Conservation (phyloP, 2,797 vertebrate genomes). For the Eurystomus glaucurus region DNA sequence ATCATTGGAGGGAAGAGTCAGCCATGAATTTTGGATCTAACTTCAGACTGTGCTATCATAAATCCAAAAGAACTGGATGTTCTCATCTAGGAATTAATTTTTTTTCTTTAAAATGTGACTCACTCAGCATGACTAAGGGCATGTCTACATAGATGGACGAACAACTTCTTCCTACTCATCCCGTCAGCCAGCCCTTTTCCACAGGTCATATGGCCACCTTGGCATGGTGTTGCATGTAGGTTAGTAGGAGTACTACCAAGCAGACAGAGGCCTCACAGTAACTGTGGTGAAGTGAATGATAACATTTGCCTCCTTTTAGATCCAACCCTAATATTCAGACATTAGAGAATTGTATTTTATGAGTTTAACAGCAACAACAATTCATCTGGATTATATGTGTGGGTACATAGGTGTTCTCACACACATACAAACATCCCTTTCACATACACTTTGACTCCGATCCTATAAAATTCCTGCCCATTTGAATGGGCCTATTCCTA, state of each 20-base stretch:
- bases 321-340: neutral
- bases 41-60: constrained; percentile 53
- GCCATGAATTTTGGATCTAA: constrained; percentile 61
- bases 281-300: neutral
- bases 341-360: neutral
- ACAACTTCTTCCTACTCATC: constrained; percentile 13
- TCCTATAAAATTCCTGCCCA: neutral
- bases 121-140: constrained; percentile 63
- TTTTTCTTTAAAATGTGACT: constrained; percentile 51
- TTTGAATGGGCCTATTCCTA: neutral
- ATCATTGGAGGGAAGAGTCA: neutral
- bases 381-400: neutral
- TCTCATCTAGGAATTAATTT: constrained; percentile 49
- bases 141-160: constrained; percentile 48
- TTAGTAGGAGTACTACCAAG: neutral
- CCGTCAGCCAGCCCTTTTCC: neutral
- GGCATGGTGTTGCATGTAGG: neutral
- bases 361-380: neutral
- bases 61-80: constrained; percentile 68
- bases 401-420: neutral
- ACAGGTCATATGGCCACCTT: neutral
- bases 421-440: neutral
- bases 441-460: neutral
- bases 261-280: neutral
- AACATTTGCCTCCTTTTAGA: neutral